Conservation (phyloP, 2,888 invertebrate species). For the Spodoptera exigua region DNA sequence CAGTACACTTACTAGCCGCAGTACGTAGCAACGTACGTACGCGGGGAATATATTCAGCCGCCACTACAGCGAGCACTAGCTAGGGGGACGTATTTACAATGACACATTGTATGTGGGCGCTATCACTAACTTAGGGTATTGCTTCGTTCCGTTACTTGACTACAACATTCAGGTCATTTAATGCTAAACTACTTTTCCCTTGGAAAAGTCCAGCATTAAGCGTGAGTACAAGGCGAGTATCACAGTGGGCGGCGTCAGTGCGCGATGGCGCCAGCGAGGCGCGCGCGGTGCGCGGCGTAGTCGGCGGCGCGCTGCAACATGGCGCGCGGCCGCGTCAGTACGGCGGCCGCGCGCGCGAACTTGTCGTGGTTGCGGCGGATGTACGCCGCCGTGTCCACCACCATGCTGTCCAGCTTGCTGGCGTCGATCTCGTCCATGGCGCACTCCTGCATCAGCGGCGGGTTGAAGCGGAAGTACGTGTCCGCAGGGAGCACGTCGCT, state of each 20-base stretch:
- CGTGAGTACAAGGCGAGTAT: background rate
- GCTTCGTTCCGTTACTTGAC: no score
- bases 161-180: no score
- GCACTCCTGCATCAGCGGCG: constrained; percentile 94
- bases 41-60: no score
- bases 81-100: no score
- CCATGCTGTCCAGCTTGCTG: constrained; percentile 91
- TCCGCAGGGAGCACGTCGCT: constrained; percentile 93
- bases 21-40: no score
- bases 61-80: no score
- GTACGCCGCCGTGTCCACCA: constrained; percentile 94
- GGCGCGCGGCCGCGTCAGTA: constrained; percentile 67
- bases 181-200: constrained; percentile 1
- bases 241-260: constrained; percentile 5
- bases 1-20: no score
- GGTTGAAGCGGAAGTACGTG: constrained; percentile 96
- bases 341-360: constrained; percentile 90
- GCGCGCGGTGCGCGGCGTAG: constrained; percentile 62
- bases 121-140: background rate
- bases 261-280: constrained; percentile 65
- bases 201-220: constrained; percentile 7
- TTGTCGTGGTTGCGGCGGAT: constrained; percentile 93
- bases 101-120: constrained; percentile 12
- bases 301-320: constrained; percentile 69
- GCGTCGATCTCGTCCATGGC: constrained; percentile 94